Conservation (phyloP, 2,113 vertebrate genomes). For the Helogale parvula region DNA sequence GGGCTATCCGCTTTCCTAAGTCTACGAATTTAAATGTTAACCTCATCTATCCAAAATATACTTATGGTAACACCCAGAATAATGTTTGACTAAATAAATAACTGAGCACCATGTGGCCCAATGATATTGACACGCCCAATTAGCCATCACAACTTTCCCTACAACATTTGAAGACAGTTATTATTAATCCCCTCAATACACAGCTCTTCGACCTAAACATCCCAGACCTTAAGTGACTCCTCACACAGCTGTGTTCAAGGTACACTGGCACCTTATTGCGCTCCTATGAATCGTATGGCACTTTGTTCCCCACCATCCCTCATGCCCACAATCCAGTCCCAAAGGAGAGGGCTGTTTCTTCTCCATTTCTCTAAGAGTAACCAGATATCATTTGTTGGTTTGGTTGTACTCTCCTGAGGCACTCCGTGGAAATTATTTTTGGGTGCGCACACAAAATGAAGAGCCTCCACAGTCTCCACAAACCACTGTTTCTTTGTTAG, state of each 20-base stretch:
- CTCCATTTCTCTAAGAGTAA: neutral
- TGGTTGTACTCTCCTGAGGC: neutral
- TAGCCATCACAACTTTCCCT: neutral
- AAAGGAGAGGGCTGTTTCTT: neutral
- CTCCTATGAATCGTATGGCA: rapidly evolving
- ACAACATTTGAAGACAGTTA: neutral
- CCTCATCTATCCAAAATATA: neutral
- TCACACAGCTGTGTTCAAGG: neutral
- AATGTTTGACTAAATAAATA: neutral
- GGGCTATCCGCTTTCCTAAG: neutral
- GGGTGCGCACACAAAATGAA: neutral
- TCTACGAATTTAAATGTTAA: neutral
- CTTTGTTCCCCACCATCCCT: rapidly evolving
- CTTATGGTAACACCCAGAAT: neutral
- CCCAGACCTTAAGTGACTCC: neutral
- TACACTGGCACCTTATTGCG: rapidly evolving
- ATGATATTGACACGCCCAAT: neutral
- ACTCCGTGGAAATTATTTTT: neutral
- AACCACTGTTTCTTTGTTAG: neutral
- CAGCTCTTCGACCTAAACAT: neutral
- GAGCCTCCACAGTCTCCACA: neutral
- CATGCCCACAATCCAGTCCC: neutral
- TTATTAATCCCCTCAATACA: neutral
- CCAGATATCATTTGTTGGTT: neutral
- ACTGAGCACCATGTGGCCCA: neutral